A percentile compares a stretch with the other conserved stretches of the same genome.
These are phyloP conservation scores for Rhincodon typus DNA, from an alignment of 2,797 vertebrate genomes.

Conservation along the genomic window DNA sequence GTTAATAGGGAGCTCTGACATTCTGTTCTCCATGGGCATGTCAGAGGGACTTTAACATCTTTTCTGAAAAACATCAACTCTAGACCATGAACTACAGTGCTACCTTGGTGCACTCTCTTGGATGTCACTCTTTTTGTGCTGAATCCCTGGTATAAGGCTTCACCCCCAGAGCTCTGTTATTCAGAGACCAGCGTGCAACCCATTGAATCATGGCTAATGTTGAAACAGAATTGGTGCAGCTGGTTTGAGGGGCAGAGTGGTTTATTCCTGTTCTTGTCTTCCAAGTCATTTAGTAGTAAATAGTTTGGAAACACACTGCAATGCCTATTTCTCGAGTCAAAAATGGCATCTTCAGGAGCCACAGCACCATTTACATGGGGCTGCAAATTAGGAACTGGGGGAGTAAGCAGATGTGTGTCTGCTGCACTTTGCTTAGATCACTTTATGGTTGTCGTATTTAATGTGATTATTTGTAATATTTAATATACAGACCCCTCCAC, in stretches of 20 bases:
- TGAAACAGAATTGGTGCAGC: not conserved
- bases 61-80: not conserved
- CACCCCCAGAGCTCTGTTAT: not conserved
- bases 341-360: not conserved
- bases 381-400: not conserved
- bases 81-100: not conserved
- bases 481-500: not conserved
- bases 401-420: not conserved
- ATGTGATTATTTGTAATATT: not conserved
- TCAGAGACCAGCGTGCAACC: too few species aligned
- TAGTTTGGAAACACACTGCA: not conserved
- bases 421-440: not conserved
- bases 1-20: not conserved
- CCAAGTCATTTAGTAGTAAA: not conserved
- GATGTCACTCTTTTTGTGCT: not conserved
- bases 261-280: not conserved
- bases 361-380: not conserved
- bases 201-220: not conserved
- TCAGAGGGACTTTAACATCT: not conserved
- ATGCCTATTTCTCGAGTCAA: not conserved
- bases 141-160: not conserved
- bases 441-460: not conserved
- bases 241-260: not conserved
- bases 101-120: not conserved
- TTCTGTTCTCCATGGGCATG: not conserved